Conservation (phyloP, 2,888 invertebrate genomes). For the Drosophila multiciliata region DNA sequence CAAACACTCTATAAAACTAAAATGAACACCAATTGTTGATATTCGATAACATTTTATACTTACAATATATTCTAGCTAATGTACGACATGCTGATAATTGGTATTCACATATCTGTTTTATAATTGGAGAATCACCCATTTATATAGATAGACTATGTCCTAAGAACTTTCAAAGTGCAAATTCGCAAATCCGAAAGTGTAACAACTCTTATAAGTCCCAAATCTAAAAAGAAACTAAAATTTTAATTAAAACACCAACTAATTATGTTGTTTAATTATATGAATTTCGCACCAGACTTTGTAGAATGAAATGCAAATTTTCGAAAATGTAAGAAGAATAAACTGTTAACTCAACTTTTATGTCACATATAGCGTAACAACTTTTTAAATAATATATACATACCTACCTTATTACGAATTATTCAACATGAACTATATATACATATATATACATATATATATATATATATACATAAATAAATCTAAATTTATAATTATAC, state of each 20-base stretch:
- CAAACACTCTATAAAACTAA: constrained; percentile 36
- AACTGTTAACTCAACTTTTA: constrained; percentile 58
- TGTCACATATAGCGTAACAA: constrained; percentile 46
- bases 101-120: constrained; percentile 77
- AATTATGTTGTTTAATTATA: constrained; percentile 42
- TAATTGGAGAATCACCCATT: constrained; percentile 46
- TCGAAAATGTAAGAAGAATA: constrained; percentile 11
- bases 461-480: constrained; percentile 30
- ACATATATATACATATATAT: constrained; percentile 7
- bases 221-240: constrained; percentile 10
- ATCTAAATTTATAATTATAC: constrained; percentile 56
- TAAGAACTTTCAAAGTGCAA: constrained; percentile 44
- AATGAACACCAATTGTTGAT: constrained; percentile 70
- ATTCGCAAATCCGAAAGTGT: constrained; percentile 12
- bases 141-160: constrained; percentile 36
- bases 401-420: constrained; percentile 42
- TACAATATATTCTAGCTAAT: constrained; percentile 40
- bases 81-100: constrained; percentile 55
- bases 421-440: constrained; percentile 40
- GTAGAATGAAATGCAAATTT: constrained; percentile 19
- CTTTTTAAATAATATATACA: constrained; percentile 46
- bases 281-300: constrained; percentile 50
- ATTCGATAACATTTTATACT: constrained; percentile 60
- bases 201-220: constrained; percentile 14
- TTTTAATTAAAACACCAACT: constrained; percentile 46